Conservation (phyloP, 2,797 vertebrate genomes). For the Coregonus sp. region DNA sequence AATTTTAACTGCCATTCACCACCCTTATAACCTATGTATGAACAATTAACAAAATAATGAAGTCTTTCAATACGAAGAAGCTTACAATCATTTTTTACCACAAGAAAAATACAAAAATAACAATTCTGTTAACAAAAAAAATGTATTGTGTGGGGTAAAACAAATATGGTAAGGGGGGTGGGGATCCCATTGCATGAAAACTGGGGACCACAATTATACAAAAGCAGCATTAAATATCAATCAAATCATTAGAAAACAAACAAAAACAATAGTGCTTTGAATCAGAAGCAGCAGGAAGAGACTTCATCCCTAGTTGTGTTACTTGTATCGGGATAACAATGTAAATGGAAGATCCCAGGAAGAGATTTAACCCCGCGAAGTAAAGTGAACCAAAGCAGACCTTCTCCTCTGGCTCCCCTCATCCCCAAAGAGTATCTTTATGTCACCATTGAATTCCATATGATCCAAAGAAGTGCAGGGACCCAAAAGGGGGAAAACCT, state of each 20-base stretch:
- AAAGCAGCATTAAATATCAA: slow-evolving; percentile 89
- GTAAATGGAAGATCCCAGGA: slow-evolving; percentile 82
- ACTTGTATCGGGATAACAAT: slow-evolving; percentile 81
- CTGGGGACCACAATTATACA: slow-evolving; percentile 67
- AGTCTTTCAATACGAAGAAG: slow-evolving; percentile 82
- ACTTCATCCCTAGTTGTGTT: slow-evolving; percentile 91
- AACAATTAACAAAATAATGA: slow-evolving; percentile 93
- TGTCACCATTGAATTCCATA: slow-evolving; percentile 87
- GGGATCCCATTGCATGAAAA: slow-evolving; percentile 88
- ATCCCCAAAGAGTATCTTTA: slow-evolving; percentile 75
- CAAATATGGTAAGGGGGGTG: slow-evolving; percentile 74
- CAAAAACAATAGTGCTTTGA: slow-evolving; percentile 87
- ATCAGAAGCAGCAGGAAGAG: slow-evolving; percentile 79
- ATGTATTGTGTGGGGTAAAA: slow-evolving; percentile 63
- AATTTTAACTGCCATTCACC: slow-evolving; percentile 86
- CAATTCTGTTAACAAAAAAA: slow-evolving; percentile 71
- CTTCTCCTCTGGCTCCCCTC: slow-evolving; percentile 36
- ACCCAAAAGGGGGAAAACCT: slow-evolving; percentile 75
- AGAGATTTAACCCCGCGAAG: slow-evolving; percentile 63
- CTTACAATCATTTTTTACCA: slow-evolving; percentile 78
- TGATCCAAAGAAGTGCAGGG: slow-evolving; percentile 88
- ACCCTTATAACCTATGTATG: slow-evolving; percentile 90
- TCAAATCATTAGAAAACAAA: slow-evolving; percentile 46
- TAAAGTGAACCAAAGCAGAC: slow-evolving; percentile 74
- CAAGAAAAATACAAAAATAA: slow-evolving; percentile 82